Base-by-base conservation (phyloP, 2,113 vertebrate genomes). In the Pionites leucogaster region DNA sequence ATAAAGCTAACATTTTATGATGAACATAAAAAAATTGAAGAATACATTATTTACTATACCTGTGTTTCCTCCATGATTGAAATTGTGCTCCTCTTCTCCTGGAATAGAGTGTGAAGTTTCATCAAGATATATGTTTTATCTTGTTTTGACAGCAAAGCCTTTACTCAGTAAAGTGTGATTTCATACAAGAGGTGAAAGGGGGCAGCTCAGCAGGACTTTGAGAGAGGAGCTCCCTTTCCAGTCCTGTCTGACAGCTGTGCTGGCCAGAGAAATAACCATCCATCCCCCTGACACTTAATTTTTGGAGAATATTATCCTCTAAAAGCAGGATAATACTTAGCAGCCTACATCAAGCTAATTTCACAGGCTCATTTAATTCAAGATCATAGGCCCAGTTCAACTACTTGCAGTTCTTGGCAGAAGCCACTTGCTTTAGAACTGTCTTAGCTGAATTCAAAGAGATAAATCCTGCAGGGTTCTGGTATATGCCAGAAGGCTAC, bases 11-110 rank as follows among this genome's bases (percentile, higher is more conserved):
- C 6, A 55, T 55, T 88, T 80, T 15, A 27, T 35, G 42, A 44
- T 47, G 9, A 41, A 74, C 1, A 1, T 24, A 86, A 96, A 70
- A 24, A 22, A 41, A 60, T 7, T 62, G 23, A 20, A 35, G 41
- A 86, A 78, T 75, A 68, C 60, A 50, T 31, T 41, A 75, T 90
- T 97, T 88, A 95, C 92, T 91, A 2, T 96, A 96, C 97, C 97
- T 0, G 68, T 75, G 28, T 95, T 96, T 71, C 50, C 96, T 44
- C 62, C 84, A 2, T 68, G 76, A 68, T 68, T 80, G 71, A 64
- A 90, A 92, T 90, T 17, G 18, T 89, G 90, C 9, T 95, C 91
- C 3, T 83, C 42, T 52, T 85, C 80, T 64, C 94, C 97, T 98
- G 88, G 35, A 93, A 97, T 0, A 92, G 49, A 92, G 8, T 23